These are phyloP conservation scores for Tylochromis polylepis DNA, from an alignment of 2,113 vertebrate species.

Conservation along the genomic window DNA sequence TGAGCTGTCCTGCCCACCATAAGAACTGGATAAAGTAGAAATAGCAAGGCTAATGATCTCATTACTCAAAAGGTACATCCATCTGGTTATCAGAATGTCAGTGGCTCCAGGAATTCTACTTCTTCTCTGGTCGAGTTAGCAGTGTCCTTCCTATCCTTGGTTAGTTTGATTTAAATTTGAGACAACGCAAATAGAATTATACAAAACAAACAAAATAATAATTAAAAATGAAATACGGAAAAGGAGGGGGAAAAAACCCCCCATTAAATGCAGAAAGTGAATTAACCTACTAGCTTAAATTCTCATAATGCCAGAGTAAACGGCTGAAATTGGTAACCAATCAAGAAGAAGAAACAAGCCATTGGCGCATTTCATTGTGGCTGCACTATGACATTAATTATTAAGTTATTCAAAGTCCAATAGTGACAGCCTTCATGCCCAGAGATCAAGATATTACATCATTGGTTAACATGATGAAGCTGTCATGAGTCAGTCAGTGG, in stretches of 20 bases:
- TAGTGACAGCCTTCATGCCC: neutral
- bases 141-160: neutral
- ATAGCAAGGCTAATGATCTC: neutral
- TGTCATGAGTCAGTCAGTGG: constrained; percentile 47
- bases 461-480: constrained; percentile 41
- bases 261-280: neutral
- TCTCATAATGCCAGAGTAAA: neutral
- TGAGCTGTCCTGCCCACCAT: neutral
- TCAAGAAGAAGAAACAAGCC: neutral
- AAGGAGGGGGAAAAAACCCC: neutral
- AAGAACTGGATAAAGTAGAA: neutral
- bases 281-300: fast-evolving
- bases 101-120: neutral
- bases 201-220: neutral
- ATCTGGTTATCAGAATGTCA: neutral
- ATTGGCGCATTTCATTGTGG: neutral
- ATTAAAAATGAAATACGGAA: neutral
- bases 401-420: neutral
- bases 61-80: neutral
- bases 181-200: neutral
- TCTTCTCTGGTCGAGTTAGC: neutral
- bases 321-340: neutral
- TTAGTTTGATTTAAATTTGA: neutral
- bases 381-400: neutral
- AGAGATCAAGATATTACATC: constrained; percentile 39